These are phyloP conservation scores for Sebastolobus altivelis DNA, from an alignment of 2,797 vertebrate genomes.

Conservation along the genomic window DNA sequence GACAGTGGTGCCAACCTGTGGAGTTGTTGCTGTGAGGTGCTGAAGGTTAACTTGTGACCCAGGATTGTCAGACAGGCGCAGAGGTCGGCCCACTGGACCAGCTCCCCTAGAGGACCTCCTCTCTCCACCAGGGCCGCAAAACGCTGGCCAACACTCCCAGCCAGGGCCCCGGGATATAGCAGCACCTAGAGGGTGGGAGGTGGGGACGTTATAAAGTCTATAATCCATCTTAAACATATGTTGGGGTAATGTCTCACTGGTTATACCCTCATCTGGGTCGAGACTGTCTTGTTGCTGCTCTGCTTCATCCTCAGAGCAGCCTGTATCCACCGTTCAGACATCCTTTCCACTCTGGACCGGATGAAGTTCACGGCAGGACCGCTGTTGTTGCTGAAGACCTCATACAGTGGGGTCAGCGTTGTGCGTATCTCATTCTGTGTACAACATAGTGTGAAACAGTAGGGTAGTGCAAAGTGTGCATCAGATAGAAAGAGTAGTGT, in stretches of 20 bases:
- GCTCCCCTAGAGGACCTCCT: slow-evolving; percentile 83
- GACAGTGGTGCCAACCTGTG: slow-evolving; percentile 63
- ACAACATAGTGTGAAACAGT: neutral
- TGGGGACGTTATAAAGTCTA: neutral
- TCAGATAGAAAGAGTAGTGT: neutral
- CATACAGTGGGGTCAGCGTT: slow-evolving; percentile 64
- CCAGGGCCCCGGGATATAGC: slow-evolving; percentile 78
- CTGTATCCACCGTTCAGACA: slow-evolving; percentile 74
- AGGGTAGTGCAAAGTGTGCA: neutral
- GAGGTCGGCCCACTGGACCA: slow-evolving; percentile 86
- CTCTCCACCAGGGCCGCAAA: slow-evolving; percentile 79
- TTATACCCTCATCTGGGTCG: slow-evolving; percentile 71
- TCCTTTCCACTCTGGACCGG: slow-evolving; percentile 76
- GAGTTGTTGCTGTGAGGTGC: slow-evolving; percentile 75
- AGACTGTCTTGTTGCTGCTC: slow-evolving; percentile 49
- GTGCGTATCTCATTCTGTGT: slow-evolving; percentile 70
- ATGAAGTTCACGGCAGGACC: slow-evolving; percentile 78
- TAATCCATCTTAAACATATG: neutral
- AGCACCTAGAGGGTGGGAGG: slow-evolving; percentile 69
- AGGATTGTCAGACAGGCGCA: slow-evolving; percentile 78
- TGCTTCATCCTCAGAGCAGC: slow-evolving; percentile 69
- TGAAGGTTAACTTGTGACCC: slow-evolving; percentile 81
- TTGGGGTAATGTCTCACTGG: neutral
- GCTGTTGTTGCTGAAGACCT: slow-evolving; percentile 61
- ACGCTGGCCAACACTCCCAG: slow-evolving; percentile 71